Evolutionary conservation across 2,797 vertebrate species (phyloP).

Genomic region (Strix occidentalis): DNA sequence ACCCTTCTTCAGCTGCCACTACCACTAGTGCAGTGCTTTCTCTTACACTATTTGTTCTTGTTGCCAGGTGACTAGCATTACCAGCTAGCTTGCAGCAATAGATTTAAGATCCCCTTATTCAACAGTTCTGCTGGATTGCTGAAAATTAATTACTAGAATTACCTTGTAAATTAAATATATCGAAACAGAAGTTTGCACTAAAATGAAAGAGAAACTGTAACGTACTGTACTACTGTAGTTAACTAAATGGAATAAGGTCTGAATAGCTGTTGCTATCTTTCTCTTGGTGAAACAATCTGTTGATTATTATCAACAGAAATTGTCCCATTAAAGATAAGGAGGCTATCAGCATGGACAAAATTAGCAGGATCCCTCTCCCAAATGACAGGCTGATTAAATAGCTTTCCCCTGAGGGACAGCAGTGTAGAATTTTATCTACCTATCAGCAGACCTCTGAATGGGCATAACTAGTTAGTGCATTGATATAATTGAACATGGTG

Average conservation of each 20-base stretch:
- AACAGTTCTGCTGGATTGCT: background rate
- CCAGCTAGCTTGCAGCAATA: background rate
- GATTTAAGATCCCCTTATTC: background rate
- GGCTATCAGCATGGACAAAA: background rate
- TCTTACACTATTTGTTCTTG: background rate
- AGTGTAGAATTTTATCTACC: background rate
- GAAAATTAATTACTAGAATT: background rate
- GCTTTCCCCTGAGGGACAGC: background rate
- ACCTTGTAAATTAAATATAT: background rate
- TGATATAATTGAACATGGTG: background rate
- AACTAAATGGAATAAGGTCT: background rate
- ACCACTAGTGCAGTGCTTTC: background rate
- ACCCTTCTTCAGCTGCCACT: background rate
- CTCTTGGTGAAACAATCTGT: background rate
- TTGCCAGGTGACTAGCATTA: background rate
- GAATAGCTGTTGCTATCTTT: background rate
- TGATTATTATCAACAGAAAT: background rate
- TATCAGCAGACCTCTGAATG: background rate
- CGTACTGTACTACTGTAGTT: rapidly evolving
- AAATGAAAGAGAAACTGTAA: background rate
- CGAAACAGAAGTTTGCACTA: background rate
- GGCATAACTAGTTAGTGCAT: background rate
- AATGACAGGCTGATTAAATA: background rate
- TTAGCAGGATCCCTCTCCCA: background rate
- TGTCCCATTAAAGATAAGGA: background rate